Evolutionary conservation across 2,797 vertebrate genomes (phyloP).

Genomic region (Scyliorhinus canicula): DNA sequence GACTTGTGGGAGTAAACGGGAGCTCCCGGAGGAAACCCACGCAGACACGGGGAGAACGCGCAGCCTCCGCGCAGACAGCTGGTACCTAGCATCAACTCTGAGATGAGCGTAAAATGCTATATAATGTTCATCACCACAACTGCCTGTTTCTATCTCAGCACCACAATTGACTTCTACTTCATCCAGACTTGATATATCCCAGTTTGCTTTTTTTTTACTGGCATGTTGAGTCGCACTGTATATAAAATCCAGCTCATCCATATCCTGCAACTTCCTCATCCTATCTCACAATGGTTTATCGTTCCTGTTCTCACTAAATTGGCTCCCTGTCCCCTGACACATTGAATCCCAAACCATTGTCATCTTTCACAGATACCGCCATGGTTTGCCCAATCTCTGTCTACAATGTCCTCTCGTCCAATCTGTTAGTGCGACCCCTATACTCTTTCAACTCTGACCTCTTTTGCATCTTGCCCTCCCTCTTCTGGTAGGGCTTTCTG

Average conservation of each 20-base stretch:
- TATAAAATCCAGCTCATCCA: background rate
- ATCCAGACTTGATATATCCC: background rate
- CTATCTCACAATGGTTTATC: background rate
- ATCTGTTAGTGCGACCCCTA: background rate
- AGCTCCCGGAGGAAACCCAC: no score
- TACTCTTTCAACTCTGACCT: background rate
- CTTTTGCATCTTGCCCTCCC: background rate
- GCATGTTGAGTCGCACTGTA: background rate
- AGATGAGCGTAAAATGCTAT: background rate
- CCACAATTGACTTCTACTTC: background rate
- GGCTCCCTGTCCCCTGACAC: background rate
- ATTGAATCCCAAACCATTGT: background rate
- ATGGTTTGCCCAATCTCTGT: background rate
- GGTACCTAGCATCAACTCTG: background rate
- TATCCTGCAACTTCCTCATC: background rate
- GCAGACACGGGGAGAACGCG: no score
- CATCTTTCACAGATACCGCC: background rate
- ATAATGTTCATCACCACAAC: background rate
- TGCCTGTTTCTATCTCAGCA: background rate
- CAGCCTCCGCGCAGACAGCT: no score
- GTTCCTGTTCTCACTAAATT: background rate
- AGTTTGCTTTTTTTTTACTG: background rate
- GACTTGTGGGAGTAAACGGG: no score
- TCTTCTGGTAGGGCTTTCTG: background rate
- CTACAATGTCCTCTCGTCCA: background rate